Conservation (phyloP, 2,888 invertebrate genomes). For the Heliconius erato region DNA sequence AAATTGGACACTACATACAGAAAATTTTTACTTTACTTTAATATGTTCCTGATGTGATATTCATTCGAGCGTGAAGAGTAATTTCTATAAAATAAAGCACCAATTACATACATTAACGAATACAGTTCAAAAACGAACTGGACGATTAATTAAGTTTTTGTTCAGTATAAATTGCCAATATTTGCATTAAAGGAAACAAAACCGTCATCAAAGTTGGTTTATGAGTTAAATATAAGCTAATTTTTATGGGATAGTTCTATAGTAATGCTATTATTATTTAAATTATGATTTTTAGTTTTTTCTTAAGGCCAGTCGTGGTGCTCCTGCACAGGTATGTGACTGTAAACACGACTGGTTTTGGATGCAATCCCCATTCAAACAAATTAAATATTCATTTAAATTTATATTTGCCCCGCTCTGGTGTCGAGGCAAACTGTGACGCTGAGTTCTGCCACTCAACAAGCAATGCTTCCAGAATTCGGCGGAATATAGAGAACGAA, state of each 20-base stretch:
- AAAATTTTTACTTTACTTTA: not conserved
- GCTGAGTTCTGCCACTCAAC: too few species aligned
- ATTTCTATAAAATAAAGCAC: constrained; percentile 8
- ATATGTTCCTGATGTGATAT: not conserved
- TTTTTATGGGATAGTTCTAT: not conserved
- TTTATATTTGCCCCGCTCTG: too few species aligned
- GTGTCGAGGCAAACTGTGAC: too few species aligned
- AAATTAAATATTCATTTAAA: too few species aligned
- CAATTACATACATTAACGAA: not conserved
- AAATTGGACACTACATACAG: too few species aligned
- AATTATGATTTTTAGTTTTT: too few species aligned
- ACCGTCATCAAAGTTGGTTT: constrained; percentile 3
- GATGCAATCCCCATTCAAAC: too few species aligned
- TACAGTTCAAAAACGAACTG: constrained; percentile 1
- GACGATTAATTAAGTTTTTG: constrained; percentile 20
- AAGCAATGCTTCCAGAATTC: too few species aligned
- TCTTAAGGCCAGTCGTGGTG: too few species aligned
- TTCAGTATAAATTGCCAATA: constrained; percentile 11
- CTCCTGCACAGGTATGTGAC: too few species aligned
- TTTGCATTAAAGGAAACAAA: constrained; percentile 6
- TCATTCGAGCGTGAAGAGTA: not conserved
- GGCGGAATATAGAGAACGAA: not conserved
- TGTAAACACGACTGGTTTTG: too few species aligned
- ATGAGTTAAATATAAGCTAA: not conserved
- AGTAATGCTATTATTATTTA: not conserved